A percentile compares a stretch with the other conserved stretches of the same genome.
These are phyloP conservation scores for Sitodiplosis mosellana DNA, from an alignment of 1,140 invertebrate genomes.

Conservation along the genomic window DNA sequence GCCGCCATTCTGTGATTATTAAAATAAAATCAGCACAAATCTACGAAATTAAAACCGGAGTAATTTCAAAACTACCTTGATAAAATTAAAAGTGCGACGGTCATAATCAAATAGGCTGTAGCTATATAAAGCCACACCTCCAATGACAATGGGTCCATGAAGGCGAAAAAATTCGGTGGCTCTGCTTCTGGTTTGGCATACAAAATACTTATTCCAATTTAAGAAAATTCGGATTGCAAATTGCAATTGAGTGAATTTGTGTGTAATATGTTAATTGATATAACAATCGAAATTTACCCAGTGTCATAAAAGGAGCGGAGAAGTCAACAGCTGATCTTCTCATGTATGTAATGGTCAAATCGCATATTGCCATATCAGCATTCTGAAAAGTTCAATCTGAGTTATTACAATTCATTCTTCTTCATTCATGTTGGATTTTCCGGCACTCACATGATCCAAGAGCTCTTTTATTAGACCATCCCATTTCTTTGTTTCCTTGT, in stretches of 20 bases:
- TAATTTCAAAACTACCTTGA: slow-evolving; percentile 36
- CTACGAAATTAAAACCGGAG: neutral
- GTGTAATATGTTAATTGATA: no score
- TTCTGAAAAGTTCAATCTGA: slow-evolving; percentile 35
- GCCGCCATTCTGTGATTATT: slow-evolving; percentile 46
- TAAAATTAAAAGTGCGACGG: slow-evolving; percentile 57
- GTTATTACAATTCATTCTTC: slow-evolving; percentile 1
- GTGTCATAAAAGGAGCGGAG: slow-evolving; percentile 73
- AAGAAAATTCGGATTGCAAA: no score
- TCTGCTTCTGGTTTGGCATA: slow-evolving; percentile 51
- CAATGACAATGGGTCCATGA: slow-evolving; percentile 68
- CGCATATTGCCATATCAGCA: slow-evolving; percentile 81
- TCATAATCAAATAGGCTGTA: slow-evolving; percentile 71
- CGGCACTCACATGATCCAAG: slow-evolving; percentile 46
- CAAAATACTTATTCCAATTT: slow-evolving; percentile 65
- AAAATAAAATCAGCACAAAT: no score
- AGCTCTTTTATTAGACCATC: slow-evolving; percentile 71
- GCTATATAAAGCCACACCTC: slow-evolving; percentile 90
- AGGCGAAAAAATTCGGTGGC: slow-evolving; percentile 62
- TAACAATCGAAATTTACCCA: slow-evolving; percentile 34
- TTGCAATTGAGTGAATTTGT: neutral
- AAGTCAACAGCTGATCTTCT: slow-evolving; percentile 71
- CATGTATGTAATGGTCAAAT: slow-evolving; percentile 80
- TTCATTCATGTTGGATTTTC: neutral
- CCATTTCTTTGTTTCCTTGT: slow-evolving; percentile 56